Evolutionary conservation across 2,797 vertebrate species (phyloP), one percentile per base, ranked within the genome.

Genomic region (Oreochromis mossambicus): DNA sequence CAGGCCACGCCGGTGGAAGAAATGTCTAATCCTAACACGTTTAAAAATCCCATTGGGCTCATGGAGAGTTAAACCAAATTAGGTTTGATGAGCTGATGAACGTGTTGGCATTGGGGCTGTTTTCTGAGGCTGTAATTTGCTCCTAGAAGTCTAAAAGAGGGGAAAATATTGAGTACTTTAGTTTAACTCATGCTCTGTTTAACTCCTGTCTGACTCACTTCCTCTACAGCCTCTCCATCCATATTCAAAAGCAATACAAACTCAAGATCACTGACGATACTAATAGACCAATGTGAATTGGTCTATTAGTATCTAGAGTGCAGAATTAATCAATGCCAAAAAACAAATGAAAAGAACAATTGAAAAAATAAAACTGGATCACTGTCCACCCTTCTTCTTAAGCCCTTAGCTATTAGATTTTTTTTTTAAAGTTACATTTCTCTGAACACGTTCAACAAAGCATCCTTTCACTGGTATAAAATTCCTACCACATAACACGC

Each of bases 201-300:
- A 89, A 93, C 82, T 90, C 86, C 86, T 86, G 94, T 95, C 94
- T 95, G 92, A 93, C 85, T 82, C 84, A 93, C 92, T 96, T 96
- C 94, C 93, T 94, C 85, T 91, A 82, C 56, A 81, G 79, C 36
- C 68, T 56, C 61, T 52, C 29, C 48, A 46, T 43, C 66, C 83
- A 81, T 4, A 52, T 9, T 78, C 26, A 77, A 21, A 87, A 66
- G 77, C 58, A 82, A 41, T 51, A 26, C 12, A 1, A 58, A 34
- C 70, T 58, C 73, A 73, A 79, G 55, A 52, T 24, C 41, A 58
- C 58, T 50, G 43, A 58, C 78, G 76, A 89, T 78, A 81, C 73
- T 52, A 52, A 88, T 26, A 79, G 38, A 63, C 55, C 19, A 24
- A n/a, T 26, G 26, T 26, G 26, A 26, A 26, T 26, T 26, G 26